Conservation (phyloP, 2,888 invertebrate genomes). For the Melitaea athalia region DNA sequence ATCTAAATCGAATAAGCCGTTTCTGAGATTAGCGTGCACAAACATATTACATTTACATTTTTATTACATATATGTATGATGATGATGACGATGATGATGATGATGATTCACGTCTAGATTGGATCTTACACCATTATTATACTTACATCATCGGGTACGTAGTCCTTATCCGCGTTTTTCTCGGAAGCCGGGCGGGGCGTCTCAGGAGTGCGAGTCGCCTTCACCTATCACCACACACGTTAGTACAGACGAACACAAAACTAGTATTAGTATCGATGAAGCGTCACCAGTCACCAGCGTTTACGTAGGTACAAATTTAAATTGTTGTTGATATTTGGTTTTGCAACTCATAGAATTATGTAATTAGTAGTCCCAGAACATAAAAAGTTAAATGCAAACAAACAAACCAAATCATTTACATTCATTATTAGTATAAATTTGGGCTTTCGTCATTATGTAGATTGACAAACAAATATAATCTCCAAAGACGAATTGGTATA, state of each 20-base stretch:
- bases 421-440: not conserved
- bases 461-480: no score
- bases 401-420: not conserved
- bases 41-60: no score
- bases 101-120: no score
- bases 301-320: no score
- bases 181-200: conserved; percentile 76
- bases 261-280: not conserved
- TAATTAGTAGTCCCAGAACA: not conserved
- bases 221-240: conserved; percentile 56
- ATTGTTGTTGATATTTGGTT: no score
- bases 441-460: not conserved
- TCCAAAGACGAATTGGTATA: no score
- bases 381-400: not conserved
- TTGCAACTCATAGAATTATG: no score
- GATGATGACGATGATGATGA: no score
- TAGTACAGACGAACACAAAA: not conserved
- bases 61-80: no score
- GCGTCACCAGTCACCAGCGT: not conserved
- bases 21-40: no score
- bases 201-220: conserved; percentile 75
- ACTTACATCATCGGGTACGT: conserved; percentile 61
- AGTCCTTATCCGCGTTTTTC: conserved; percentile 53
- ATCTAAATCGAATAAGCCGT: no score
- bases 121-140: no score